Base-by-base conservation (phyloP, 2,888 invertebrate species). In the Nyleta sp. region DNA sequence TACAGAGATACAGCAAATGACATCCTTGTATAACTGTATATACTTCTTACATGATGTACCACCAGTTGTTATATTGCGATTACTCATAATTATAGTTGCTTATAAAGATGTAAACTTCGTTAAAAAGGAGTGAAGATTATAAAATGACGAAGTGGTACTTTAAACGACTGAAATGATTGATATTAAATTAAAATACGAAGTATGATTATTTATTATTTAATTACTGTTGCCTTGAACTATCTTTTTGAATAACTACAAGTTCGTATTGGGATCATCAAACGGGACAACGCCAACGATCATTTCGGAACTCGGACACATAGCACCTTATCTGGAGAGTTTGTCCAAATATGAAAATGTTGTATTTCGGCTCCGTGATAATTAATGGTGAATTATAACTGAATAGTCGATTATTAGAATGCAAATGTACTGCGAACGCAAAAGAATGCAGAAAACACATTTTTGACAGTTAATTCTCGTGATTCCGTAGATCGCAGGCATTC, bases 201-300 rank as follows among this genome's bases (percentile, higher is more conserved):
- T 31, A 20, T 22, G 44, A 53, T 48, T 42, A 24, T 48, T 65
- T 52, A 53, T 48, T 42, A 24, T 48, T 65, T 52, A 33, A 67
- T 46, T 52, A 28, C 24, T 20, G 13, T 46, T 31, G 64, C 28
- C 59, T 57, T 67, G 62, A 72, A 72, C 72, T 78, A 78, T 72
- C 35, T 53, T 57, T 73, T 71, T 33, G 50, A 73, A 60, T 57
- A 48, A 62, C 72, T 67, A 57, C 60, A 57, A 68, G 50, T 52
- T 70, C 38, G 70, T 73, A 78, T 78, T 78, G 73, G 52, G 73
- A 73, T 70, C 78, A 78, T 73, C 70, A 70, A 78, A 78, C 78
- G 73, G 78, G 70, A 78, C 73, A 73, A 70, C 73, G 73, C 73
- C 78, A 70, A 65, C 78, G 73, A 78, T 73, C 65, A 73, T 74